These are phyloP conservation scores for Zosterops hypoxanthus DNA, from an alignment of 2,113 vertebrate genomes.

Conservation along the genomic window DNA sequence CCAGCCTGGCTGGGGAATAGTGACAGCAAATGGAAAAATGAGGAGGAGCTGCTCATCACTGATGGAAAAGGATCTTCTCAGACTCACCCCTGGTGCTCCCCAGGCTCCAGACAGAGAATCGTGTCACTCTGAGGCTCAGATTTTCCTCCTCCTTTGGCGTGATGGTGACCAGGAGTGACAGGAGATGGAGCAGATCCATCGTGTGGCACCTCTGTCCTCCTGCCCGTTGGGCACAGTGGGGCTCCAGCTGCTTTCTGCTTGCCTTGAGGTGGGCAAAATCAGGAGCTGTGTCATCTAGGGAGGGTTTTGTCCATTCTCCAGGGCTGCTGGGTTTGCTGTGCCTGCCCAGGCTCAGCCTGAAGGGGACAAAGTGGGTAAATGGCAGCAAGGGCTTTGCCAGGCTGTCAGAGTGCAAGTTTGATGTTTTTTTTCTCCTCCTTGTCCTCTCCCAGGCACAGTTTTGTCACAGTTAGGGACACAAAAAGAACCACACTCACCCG, in stretches of 20 bases:
- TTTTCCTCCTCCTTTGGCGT: background rate
- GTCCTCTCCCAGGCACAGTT: background rate
- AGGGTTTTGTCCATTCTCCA: background rate
- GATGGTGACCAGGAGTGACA: background rate
- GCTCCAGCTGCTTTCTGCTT: background rate
- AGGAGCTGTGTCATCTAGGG: background rate
- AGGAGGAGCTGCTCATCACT: background rate
- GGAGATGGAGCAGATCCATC: background rate
- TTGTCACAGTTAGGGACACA: background rate
- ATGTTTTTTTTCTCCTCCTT: background rate
- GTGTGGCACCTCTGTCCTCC: background rate
- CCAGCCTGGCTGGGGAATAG: background rate
- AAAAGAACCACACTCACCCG: too few species aligned
- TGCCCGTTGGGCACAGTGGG: background rate
- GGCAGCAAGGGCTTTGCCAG: background rate
- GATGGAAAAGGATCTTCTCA: background rate
- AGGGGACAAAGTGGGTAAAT: background rate
- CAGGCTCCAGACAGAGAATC: background rate
- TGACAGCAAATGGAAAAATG: too few species aligned
- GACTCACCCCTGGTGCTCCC: background rate
- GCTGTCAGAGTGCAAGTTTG: background rate
- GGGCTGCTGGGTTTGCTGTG: background rate
- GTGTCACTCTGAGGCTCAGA: background rate
- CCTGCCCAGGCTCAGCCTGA: background rate
- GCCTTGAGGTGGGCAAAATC: background rate